Conservation (phyloP, 1,140 invertebrate genomes). For the Yoshiicerus persimilis region DNA sequence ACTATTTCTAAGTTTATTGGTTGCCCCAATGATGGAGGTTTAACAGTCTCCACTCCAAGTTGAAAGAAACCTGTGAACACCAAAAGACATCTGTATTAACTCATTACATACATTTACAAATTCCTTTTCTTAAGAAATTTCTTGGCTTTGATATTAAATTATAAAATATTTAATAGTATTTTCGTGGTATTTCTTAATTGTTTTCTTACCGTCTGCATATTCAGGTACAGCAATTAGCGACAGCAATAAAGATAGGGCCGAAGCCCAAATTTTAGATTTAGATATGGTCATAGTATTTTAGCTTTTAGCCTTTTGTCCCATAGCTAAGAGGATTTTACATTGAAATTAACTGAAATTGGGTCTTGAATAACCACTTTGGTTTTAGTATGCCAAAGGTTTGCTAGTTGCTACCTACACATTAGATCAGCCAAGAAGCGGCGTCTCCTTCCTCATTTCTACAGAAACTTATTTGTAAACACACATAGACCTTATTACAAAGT, state of each 20-base stretch:
- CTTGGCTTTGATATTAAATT: not conserved
- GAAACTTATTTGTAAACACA: not conserved
- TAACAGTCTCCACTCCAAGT: conserved; percentile 1
- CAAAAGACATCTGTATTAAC: not conserved
- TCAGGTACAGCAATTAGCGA: not conserved
- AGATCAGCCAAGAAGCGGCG: not conserved
- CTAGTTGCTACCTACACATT: not conserved
- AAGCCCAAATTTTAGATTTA: not conserved
- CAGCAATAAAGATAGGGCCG: not conserved
- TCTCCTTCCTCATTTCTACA: not conserved
- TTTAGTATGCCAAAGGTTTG: not conserved
- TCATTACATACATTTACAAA: not conserved
- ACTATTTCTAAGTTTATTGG: conserved; percentile 3
- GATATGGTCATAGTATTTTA: not conserved
- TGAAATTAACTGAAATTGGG: not conserved
- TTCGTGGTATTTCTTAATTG: too few relatives aligned
- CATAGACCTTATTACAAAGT: not conserved
- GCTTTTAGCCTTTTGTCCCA: not conserved
- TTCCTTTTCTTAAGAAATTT: not conserved
- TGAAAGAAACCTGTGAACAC: not conserved
- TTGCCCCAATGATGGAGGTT: not conserved
- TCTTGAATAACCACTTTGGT: not conserved
- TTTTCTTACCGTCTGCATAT: not conserved
- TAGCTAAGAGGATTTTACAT: not conserved
- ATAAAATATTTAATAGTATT: too few relatives aligned